Base-by-base conservation (phyloP, 2,797 vertebrate species). In the Arvicola amphibius region DNA sequence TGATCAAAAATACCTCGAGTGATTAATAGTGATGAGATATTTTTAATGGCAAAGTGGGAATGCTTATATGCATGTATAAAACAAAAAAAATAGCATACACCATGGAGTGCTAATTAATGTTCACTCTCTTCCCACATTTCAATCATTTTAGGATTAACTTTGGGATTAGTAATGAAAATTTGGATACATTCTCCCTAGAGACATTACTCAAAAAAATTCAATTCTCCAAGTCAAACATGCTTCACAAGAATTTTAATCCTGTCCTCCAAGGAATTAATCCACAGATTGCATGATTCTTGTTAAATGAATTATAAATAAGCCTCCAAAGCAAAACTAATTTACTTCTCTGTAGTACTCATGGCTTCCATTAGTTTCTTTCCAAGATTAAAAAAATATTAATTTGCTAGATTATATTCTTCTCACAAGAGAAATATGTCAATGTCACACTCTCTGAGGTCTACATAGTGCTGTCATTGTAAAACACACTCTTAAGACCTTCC, bases 251-350 rank as follows among this genome's bases (percentile, higher is more conserved):
- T 85, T 96, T 97, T 16, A 97, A 59, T 97, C 96, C 73, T 94
- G n/a, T 95, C 93, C 92, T 97, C 87, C 46, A 78, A 92, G 40
- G 67, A 97, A 88, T 90, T 95, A 93, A 91, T 96, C 86, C 77
- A 65, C 78, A 61, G 95, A 93, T 96, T 94, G 85, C 53, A 53
- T 40, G 67, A 96, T 92, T 96, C 92, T 95, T 92, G 78, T 92
- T 91, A 67, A 95, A 23, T 81, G 76, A 96, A 96, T 87, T 97
- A 96, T 96, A 97, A 96, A 86, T 94, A 96, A 69, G 69, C 69
- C 48, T 97, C 51, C 79, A 95, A 97, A 94, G 69, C 95, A 97
- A 96, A 97, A 67, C 59, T 96, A 94, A 95, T 97, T 95, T 94
- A 95, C 95, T 97, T 97, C 43, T 43, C 48, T 93, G 32, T 0